A percentile compares a stretch with the other conserved stretches of the same genome.
These are phyloP conservation scores for Silurus lanzhouensis DNA, from an alignment of 2,797 vertebrate genomes.

Conservation along the genomic window DNA sequence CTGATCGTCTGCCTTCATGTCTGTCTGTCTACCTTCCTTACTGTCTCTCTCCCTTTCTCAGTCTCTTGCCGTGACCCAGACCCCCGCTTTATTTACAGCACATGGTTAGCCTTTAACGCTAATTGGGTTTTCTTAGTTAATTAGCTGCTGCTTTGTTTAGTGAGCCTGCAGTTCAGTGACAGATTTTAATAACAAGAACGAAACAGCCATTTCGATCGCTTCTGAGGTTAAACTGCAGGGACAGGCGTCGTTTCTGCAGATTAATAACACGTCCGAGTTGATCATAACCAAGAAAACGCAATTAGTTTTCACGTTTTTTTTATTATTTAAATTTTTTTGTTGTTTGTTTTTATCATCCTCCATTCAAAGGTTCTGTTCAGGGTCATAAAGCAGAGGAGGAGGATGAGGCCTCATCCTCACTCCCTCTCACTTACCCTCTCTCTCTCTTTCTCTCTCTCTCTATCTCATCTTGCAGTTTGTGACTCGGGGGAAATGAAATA, in stretches of 20 bases:
- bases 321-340: neutral
- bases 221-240: conserved; percentile 23
- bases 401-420: neutral
- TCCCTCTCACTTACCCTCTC: neutral
- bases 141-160: conserved; percentile 39
- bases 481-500: conserved; percentile 51
- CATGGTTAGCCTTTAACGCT: conserved; percentile 28
- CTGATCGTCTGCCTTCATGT: neutral
- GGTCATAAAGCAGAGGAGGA: conserved; percentile 43
- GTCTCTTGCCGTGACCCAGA: neutral
- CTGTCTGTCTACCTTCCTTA: too few relatives aligned
- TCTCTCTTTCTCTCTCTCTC: neutral
- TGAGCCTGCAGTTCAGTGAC: neutral
- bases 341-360: conserved; percentile 59
- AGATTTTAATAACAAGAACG: neutral
- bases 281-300: conserved; percentile 53
- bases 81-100: neutral
- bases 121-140: conserved; percentile 40
- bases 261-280: conserved; percentile 66
- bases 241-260: conserved; percentile 46
- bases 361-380: conserved; percentile 56
- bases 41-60: neutral
- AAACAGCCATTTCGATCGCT: neutral
- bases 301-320: neutral
- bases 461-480: conserved; percentile 11